Conservation (phyloP, 1,140 invertebrate species). For the Daktulosphaira vitifoliae region DNA sequence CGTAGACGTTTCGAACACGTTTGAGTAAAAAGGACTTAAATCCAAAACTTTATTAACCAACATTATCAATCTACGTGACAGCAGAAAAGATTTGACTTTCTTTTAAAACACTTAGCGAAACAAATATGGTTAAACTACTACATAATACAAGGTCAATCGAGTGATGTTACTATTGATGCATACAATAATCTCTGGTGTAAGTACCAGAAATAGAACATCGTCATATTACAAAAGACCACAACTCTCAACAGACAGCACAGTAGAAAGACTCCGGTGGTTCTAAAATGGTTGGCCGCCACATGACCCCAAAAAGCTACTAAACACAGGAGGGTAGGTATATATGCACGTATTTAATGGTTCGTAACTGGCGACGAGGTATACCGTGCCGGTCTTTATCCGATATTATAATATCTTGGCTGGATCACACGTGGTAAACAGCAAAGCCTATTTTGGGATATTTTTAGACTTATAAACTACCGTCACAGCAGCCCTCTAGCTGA, state of each 20-base stretch:
- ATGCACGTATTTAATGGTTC: constrained; percentile 8
- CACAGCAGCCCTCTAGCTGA: background rate
- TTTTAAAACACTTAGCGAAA: too few relatives aligned
- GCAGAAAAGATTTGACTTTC: too few relatives aligned
- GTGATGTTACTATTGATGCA: background rate
- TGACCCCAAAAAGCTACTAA: background rate
- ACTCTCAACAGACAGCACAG: too few relatives aligned
- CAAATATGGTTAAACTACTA: too few relatives aligned
- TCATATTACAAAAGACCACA: too few relatives aligned
- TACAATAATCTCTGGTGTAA: background rate
- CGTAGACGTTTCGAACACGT: too few relatives aligned
- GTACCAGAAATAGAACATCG: constrained; percentile 17
- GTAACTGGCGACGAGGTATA: background rate
- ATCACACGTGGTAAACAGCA: background rate
- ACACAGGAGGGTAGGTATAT: background rate
- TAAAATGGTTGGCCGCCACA: constrained; percentile 19
- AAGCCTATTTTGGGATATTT: background rate
- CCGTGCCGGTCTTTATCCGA: background rate
- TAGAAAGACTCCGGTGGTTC: background rate
- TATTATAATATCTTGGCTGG: too few relatives aligned
- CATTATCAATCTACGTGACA: too few relatives aligned
- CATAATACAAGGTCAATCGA: background rate
- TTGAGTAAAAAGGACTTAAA: too few relatives aligned
- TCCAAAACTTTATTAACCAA: too few relatives aligned
- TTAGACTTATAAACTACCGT: background rate